Base-by-base conservation (phyloP, 2,888 invertebrate genomes). In the Lasius fuliginosus region DNA sequence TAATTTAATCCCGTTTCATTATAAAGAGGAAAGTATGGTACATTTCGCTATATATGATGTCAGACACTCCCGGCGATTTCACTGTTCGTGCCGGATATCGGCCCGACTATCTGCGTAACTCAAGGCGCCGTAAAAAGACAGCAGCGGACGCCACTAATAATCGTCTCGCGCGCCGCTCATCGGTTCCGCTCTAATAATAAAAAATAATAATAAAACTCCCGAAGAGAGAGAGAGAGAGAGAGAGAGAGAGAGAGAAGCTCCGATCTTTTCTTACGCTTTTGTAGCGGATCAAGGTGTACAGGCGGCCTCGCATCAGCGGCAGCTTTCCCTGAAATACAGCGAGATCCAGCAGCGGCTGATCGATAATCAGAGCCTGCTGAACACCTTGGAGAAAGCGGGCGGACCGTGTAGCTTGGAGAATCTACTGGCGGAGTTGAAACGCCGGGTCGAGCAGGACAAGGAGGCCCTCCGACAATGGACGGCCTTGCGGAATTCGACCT, bases 291-390 rank as follows among this genome's bases (percentile, higher is more conserved):
- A 93, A 82, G 92, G 94, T 36, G 93, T 94, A 11, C 92, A 93
- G 49, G 94, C 94, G 0, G 94, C 98, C 0, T 98, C 98, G 62
- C 99, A 99, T 95, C 99, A 99, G 95, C 96, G 99, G 36, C 97
- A 98, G 68, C 95, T 99, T 87, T 98, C 98, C 73, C 96, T 98
- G 82, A 97, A 97, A 74, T 97, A 98, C 92, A 96, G 97, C 11
- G 98, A 99, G 94, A 98, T 99, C 73, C 98, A 99, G 94, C 97
- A 98, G 90, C 95, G 99, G 1, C 96, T 99, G 79, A 98, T 99
- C 92, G 98, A 98, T 95, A 99, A 99, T 95, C 98, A 98, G 95
- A 97, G 98, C 0, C 95, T 99, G 56, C 95, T 98, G 86, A 98
- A 98, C 67, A 97, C 98, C 84, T 95, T 98, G 90, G 98, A 98